phyloP scores from a whole-genome alignment of 2,888 invertebrate genomes.

The Synergus gifuensis region DNA sequence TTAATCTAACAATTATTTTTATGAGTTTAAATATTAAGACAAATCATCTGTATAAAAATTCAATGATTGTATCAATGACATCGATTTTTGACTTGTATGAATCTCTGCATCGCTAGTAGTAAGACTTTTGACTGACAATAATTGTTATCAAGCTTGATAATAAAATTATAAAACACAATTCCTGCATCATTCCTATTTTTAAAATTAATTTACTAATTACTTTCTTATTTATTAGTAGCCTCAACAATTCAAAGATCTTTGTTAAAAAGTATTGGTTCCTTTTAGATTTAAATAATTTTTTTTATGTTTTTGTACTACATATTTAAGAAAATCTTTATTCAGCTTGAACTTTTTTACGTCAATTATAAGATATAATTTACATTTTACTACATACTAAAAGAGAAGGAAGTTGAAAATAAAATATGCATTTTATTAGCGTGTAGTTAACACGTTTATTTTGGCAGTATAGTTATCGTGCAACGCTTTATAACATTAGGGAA shows the following conservation, averaged over 20 bases:
- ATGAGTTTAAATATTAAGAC: too few species aligned
- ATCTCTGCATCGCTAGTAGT: neutral
- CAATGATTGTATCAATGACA: neutral
- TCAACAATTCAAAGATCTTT: too few species aligned
- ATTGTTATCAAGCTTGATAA: neutral
- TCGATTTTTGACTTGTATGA: neutral
- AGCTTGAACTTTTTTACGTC: too few species aligned
- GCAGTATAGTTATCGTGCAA: constrained; percentile 28
- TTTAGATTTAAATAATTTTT: too few species aligned
- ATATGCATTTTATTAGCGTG: neutral
- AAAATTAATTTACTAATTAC: neutral
- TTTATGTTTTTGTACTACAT: too few species aligned
- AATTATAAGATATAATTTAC: neutral
- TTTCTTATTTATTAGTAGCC: neutral
- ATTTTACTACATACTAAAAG: neutral
- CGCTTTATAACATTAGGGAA: neutral
- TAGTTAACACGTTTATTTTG: constrained; percentile 28
- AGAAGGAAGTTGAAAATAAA: neutral
- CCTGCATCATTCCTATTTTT: neutral
- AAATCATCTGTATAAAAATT: too few species aligned
- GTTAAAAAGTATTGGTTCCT: too few species aligned
- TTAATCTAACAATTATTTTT: too few species aligned
- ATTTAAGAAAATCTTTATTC: too few species aligned
- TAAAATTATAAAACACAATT: neutral
- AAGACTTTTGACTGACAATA: neutral